These are phyloP conservation scores for Schizopygopsis pylzovi DNA, from an alignment of 2,797 vertebrate species.

Conservation along the genomic window DNA sequence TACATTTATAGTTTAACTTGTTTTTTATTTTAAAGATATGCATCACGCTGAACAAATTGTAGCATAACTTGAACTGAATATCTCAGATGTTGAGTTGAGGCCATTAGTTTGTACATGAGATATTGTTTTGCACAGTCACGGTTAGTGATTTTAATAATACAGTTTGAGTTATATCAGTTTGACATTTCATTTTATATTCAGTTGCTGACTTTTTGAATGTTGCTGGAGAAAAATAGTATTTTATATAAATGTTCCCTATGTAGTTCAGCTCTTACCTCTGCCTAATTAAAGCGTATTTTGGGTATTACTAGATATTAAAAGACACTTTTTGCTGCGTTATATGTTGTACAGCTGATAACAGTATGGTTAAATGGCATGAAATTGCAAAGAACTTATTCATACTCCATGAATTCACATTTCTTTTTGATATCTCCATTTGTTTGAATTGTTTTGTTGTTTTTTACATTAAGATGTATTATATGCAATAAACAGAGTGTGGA, in stretches of 20 bases:
- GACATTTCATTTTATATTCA: conserved; percentile 36
- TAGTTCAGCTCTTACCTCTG: neutral
- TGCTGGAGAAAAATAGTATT: conserved; percentile 13
- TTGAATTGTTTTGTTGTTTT: neutral
- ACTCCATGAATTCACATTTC: neutral
- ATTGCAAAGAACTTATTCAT: conserved; percentile 13
- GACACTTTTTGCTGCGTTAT: conserved; percentile 16
- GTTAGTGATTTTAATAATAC: conserved; percentile 22
- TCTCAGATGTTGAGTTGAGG: neutral
- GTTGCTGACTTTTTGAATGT: conserved; percentile 35
- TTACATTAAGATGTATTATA: conserved; percentile 36
- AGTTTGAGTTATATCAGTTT: conserved; percentile 28
- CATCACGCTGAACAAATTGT: conserved; percentile 21
- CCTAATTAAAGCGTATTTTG: conserved; percentile 11
- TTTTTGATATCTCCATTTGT: conserved; percentile 2
- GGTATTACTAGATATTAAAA: conserved; percentile 19
- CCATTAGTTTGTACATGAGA: conserved; percentile 24
- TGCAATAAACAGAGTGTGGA: conserved; percentile 51
- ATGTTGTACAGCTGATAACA: conserved; percentile 19
- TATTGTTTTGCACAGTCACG: conserved; percentile 42
- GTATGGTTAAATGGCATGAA: neutral
- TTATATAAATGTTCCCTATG: conserved; percentile 22
- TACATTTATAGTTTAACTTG: conserved; percentile 32
- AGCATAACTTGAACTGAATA: conserved; percentile 23
- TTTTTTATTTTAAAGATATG: conserved; percentile 30